Percentiles rank a stretch among this genome's conserved stretches.
These are phyloP conservation scores for Eristalinus aeneus DNA, from an alignment of 2,888 invertebrate species.

Conservation along the genomic window DNA sequence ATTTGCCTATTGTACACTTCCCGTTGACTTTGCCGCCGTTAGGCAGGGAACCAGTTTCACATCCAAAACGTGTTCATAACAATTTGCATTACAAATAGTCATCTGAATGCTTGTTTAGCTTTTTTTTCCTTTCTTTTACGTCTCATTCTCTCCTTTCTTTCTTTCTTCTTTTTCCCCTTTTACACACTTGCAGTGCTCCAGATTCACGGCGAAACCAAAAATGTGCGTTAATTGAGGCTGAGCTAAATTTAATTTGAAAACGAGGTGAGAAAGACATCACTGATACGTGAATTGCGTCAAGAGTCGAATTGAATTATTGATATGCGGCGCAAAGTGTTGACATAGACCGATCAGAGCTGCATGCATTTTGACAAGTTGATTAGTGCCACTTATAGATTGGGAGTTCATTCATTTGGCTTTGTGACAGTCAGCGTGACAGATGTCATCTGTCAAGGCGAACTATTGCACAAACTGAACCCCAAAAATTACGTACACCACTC, in stretches of 20 bases:
- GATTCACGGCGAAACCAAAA: constrained; percentile 43
- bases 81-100: constrained; percentile 54
- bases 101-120: not conserved
- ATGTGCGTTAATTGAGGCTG: constrained; percentile 18
- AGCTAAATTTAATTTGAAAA: constrained; percentile 35
- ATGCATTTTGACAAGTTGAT: not conserved
- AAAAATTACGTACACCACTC: not conserved
- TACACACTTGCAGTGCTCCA: constrained; percentile 42
- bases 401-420: not conserved
- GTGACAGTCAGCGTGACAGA: not conserved
- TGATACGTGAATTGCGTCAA: not conserved
- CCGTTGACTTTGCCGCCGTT: not conserved
- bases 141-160: too few species aligned
- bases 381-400: not conserved
- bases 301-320: not conserved
- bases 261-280: constrained; percentile 23
- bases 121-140: not conserved
- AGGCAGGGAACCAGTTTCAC: constrained; percentile 5
- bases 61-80: constrained; percentile 33
- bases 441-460: not conserved
- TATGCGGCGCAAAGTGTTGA: not conserved
- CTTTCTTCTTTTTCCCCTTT: not conserved
- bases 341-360: not conserved
- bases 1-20: not conserved
- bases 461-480: constrained; percentile 5